Evolutionary conservation across 35 echinoderm and acorn worm species (phyloP).

Genomic region (Acanthaster planci): DNA sequence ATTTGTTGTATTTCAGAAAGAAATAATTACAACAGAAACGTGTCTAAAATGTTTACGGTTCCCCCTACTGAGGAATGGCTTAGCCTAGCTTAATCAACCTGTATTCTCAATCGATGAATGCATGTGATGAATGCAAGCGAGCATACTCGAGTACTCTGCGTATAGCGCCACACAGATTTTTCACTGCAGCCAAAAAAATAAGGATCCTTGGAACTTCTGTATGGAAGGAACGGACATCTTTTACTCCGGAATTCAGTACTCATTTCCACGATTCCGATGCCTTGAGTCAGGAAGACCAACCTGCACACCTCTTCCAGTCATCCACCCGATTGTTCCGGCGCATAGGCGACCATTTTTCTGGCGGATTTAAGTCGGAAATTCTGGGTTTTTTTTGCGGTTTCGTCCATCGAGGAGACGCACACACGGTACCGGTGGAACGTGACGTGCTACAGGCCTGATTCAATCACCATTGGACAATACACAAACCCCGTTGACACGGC

Average conservation of each 20-base stretch:
- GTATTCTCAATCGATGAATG: not conserved
- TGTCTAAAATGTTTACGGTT: not conserved
- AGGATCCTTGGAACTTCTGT: not conserved
- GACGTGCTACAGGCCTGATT: not conserved
- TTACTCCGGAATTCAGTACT: not conserved
- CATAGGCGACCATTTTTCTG: not conserved
- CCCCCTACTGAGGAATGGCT: not conserved
- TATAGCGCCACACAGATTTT: not conserved
- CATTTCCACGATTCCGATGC: constrained; percentile 7
- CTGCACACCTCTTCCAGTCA: not conserved
- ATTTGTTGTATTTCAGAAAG: not conserved
- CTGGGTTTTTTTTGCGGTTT: not conserved
- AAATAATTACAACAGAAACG: not conserved
- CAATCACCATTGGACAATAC: constrained; percentile 28
- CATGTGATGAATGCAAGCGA: not conserved
- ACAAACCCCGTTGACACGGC: not conserved
- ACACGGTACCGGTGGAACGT: not conserved
- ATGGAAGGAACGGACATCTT: not conserved
- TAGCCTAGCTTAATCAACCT: constrained; percentile 14
- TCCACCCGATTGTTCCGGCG: not conserved
- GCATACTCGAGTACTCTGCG: not conserved
- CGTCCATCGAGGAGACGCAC: not conserved
- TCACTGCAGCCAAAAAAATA: not conserved
- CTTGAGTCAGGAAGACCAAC: not conserved
- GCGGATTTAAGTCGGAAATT: constrained; percentile 6